Percentiles rank a stretch among this genome's conserved stretches.
Conservation (phyloP, 2,113 vertebrate species). For the Cynocephalus volans region DNA sequence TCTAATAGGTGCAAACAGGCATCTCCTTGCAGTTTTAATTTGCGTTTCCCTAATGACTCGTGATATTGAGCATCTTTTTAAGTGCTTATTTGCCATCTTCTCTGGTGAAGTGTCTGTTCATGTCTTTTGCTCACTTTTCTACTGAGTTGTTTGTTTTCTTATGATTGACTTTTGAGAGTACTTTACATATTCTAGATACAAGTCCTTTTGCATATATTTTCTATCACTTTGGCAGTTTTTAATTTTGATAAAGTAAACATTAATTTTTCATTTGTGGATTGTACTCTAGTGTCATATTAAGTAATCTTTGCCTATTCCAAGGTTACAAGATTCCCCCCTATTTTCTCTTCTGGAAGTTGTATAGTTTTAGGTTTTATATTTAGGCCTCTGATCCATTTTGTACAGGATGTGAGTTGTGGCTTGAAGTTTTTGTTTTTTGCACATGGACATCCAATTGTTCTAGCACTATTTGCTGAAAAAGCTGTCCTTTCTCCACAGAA, state of each 20-base stretch:
- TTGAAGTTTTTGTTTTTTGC: background rate
- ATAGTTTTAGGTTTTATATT: background rate
- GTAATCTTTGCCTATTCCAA: background rate
- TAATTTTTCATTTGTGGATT: background rate
- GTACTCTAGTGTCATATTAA: background rate
- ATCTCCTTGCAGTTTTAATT: background rate
- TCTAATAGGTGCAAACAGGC: background rate
- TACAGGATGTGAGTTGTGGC: background rate
- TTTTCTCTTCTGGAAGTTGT: background rate
- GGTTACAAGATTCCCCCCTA: background rate
- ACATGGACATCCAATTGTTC: background rate
- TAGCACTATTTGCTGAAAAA: background rate
- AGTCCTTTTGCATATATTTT: background rate
- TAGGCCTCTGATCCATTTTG: background rate
- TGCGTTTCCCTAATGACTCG: background rate
- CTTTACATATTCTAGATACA: background rate
- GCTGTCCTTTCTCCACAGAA: background rate
- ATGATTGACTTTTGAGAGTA: background rate
- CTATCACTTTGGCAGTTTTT: background rate
- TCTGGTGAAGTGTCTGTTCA: background rate
- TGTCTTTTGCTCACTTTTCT: background rate
- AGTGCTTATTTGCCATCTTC: background rate
- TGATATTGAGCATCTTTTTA: background rate
- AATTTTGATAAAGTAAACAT: background rate
- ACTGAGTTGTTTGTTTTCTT: background rate